Conservation (phyloP, 2,797 vertebrate species). For the Artibeus jamaicensis region DNA sequence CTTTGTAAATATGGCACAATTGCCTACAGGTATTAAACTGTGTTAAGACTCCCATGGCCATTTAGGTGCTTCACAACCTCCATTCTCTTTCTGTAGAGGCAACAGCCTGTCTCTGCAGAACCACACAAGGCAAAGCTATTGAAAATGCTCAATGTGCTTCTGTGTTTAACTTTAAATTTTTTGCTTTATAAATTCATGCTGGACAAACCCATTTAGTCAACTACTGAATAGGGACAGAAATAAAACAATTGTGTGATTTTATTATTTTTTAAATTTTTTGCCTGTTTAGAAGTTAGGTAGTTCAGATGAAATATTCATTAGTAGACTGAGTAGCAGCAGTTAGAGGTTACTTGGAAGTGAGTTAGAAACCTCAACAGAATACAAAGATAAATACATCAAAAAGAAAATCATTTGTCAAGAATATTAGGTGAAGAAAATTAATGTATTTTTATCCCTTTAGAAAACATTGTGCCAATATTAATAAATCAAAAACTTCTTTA, state of each 20-base stretch:
- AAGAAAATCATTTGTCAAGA: neutral
- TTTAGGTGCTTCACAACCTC: neutral
- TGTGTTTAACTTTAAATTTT: neutral
- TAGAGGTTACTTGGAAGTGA: neutral
- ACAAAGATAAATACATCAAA: neutral
- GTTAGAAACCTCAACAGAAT: neutral
- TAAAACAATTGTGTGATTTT: neutral
- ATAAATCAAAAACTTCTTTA: neutral
- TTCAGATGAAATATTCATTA: neutral
- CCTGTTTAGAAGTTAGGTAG: neutral
- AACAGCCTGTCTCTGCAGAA: neutral
- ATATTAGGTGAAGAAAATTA: neutral
- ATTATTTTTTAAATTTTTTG: neutral
- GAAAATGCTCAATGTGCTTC: neutral
- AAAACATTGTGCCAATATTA: neutral
- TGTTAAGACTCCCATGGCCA: neutral
- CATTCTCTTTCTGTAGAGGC: neutral
- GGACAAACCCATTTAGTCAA: neutral
- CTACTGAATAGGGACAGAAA: neutral
- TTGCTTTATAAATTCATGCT: neutral
- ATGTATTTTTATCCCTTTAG: neutral
- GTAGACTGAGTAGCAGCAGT: neutral
- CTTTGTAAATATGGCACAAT: neutral
- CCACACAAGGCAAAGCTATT: neutral
- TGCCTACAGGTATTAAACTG: neutral